These are phyloP conservation scores for Aurelia aurita DNA, from an alignment of 30 jellyfish, hydroid and myxozoan genomes.

Conservation along the genomic window DNA sequence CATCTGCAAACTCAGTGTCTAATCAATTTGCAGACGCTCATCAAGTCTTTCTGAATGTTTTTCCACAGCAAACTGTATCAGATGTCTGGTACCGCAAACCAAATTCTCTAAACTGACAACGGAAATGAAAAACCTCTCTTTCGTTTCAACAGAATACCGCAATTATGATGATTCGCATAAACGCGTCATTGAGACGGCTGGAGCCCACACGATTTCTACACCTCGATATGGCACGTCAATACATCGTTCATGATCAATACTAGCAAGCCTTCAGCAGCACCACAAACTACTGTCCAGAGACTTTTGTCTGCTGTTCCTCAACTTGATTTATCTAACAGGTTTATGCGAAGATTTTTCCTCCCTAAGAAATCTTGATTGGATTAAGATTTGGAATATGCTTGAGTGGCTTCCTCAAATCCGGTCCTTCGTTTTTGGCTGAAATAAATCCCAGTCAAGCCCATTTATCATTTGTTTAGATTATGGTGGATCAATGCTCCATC, in stretches of 20 bases:
- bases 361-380: conserved; percentile 74
- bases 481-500: conserved; percentile 46
- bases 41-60: conserved; percentile 26
- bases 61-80: conserved; percentile 61
- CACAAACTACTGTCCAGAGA: no score
- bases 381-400: conserved; percentile 65
- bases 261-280: no score
- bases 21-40: conserved; percentile 29
- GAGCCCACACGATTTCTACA: conserved; percentile 51
- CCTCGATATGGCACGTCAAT: conserved; percentile 43
- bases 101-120: conserved; percentile 47
- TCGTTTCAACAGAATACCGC: conserved; percentile 54
- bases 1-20: not conserved
- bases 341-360: conserved; percentile 52
- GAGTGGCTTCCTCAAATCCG: conserved; percentile 45
- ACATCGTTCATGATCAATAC: not conserved
- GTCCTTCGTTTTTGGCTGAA: conserved; percentile 46
- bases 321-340: conserved; percentile 67
- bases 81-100: conserved; percentile 63
- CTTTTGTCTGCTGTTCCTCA: conserved; percentile 18
- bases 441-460: conserved; percentile 56
- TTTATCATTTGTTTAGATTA: conserved; percentile 45
- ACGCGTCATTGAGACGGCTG: conserved; percentile 40
- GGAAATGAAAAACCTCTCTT: conserved; percentile 67
- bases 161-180: conserved; percentile 12